A percentile compares a stretch with the other conserved stretches of the same genome.
Evolutionary conservation across 1,140 invertebrate species (phyloP).

Genomic region (Drosophila ogumai): DNA sequence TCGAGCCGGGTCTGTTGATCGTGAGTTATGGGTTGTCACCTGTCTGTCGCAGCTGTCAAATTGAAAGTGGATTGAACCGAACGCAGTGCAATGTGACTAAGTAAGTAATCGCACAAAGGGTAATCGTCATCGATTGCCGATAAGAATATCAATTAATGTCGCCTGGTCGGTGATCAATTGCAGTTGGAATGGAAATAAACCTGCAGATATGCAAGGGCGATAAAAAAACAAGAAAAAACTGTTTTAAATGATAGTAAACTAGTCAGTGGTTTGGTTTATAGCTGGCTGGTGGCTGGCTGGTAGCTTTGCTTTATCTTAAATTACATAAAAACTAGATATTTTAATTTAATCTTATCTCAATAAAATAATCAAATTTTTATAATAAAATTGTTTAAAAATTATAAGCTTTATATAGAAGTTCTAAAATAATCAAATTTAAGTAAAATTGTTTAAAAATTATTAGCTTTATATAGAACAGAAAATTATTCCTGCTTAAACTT

Average conservation of each 20-base stretch:
- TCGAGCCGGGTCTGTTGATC: slow-evolving; percentile 45
- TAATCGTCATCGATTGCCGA: slow-evolving; percentile 77
- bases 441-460: too few relatives aligned
- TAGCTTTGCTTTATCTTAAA: too few relatives aligned
- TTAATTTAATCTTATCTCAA: too few relatives aligned
- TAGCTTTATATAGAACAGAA: too few relatives aligned
- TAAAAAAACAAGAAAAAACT: slow-evolving; percentile 1
- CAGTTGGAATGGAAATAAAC: slow-evolving; percentile 7
- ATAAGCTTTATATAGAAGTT: too few relatives aligned
- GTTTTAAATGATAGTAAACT: not conserved
- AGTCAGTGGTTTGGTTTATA: too few relatives aligned
- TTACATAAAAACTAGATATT: too few relatives aligned
- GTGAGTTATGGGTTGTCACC: slow-evolving; percentile 84
- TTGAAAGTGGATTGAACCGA: slow-evolving; percentile 83
- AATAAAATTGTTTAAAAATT: too few relatives aligned
- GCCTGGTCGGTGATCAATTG: slow-evolving; percentile 39
- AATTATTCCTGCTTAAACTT: not conserved
- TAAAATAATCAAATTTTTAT: too few relatives aligned
- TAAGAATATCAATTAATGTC: slow-evolving; percentile 85
- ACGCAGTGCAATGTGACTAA: slow-evolving; percentile 35
- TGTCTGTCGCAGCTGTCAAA: slow-evolving; percentile 84
- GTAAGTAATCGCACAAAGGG: slow-evolving; percentile 54
- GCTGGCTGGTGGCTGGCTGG: too few relatives aligned
- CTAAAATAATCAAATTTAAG: too few relatives aligned
- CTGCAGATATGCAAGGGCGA: not conserved